Percentiles rank a stretch among this genome's conserved stretches.
These are phyloP conservation scores for Malacosoma neustria DNA, from an alignment of 2,888 invertebrate genomes.

Conservation along the genomic window DNA sequence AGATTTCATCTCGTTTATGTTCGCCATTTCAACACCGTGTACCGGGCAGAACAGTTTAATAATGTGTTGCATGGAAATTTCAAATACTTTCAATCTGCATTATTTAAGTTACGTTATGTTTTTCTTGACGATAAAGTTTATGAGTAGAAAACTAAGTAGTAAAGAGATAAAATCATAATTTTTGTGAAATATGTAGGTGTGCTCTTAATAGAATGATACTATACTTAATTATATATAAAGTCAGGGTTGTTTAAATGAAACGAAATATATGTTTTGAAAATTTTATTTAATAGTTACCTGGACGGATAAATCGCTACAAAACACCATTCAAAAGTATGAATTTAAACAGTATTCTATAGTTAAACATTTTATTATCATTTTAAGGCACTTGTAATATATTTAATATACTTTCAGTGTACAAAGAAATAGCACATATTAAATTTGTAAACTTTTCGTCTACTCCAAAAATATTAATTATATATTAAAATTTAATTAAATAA, in stretches of 20 bases:
- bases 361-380: constrained; percentile 31
- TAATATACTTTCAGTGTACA: constrained; percentile 45
- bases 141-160: no score
- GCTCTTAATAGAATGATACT: no score
- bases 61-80: neutral
- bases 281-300: constrained; percentile 10
- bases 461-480: constrained; percentile 44
- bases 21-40: constrained; percentile 27
- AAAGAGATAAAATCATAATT: no score
- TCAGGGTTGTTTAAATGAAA: no score
- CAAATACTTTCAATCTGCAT: no score
- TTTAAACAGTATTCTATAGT: constrained; percentile 38
- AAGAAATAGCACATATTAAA: constrained; percentile 44
- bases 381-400: constrained; percentile 50
- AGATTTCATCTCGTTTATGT: constrained; percentile 62
- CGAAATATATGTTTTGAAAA: constrained; percentile 8
- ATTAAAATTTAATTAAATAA: constrained; percentile 59
- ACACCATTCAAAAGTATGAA: constrained; percentile 17
- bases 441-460: constrained; percentile 47
- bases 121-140: no score
- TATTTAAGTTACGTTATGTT: constrained; percentile 9
- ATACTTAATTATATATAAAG: no score
- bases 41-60: constrained; percentile 26
- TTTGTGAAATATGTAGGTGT: no score
- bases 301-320: constrained; percentile 14